A percentile compares a stretch with the other conserved stretches of the same genome.
These are phyloP conservation scores for Thymelicus acteon DNA, from an alignment of 2,888 invertebrate species.

Conservation along the genomic window DNA sequence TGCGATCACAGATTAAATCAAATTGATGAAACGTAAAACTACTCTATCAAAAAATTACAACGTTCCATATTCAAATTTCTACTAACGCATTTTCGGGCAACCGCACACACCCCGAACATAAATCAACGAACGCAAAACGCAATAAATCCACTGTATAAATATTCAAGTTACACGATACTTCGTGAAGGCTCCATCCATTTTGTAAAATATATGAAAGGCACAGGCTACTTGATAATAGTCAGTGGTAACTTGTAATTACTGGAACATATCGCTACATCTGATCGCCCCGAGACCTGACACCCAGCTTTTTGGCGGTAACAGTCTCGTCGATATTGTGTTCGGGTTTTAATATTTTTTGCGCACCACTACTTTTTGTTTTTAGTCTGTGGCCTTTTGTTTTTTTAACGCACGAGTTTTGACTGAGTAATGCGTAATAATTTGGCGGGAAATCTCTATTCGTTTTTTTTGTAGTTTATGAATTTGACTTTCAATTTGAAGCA, in stretches of 20 bases:
- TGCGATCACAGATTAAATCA: slow-evolving; percentile 42
- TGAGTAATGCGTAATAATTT: slow-evolving; percentile 57
- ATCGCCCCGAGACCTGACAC: slow-evolving; percentile 67
- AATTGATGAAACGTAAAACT: slow-evolving; percentile 38
- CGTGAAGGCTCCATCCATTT: slow-evolving; percentile 68
- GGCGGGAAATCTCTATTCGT: not conserved
- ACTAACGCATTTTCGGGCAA: slow-evolving; percentile 41
- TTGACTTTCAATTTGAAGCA: too few species aligned
- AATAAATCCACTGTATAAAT: slow-evolving; percentile 83
- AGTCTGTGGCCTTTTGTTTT: slow-evolving; percentile 50
- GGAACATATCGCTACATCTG: slow-evolving; percentile 52
- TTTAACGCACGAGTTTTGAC: slow-evolving; percentile 73
- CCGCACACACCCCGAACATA: slow-evolving; percentile 49
- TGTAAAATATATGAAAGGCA: slow-evolving; percentile 82
- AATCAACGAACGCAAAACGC: slow-evolving; percentile 49
- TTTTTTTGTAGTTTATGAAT: not conserved
- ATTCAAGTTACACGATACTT: slow-evolving; percentile 63
- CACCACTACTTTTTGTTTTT: slow-evolving; percentile 29
- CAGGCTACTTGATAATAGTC: slow-evolving; percentile 73
- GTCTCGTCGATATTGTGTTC: slow-evolving; percentile 40
- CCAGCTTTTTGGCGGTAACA: slow-evolving; percentile 67
- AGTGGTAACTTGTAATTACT: slow-evolving; percentile 49
- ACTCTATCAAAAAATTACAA: slow-evolving; percentile 41
- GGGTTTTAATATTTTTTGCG: slow-evolving; percentile 34
- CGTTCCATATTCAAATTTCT: slow-evolving; percentile 27